These are phyloP conservation scores for Betta splendens DNA, from an alignment of 2,797 vertebrate species.

Conservation along the genomic window DNA sequence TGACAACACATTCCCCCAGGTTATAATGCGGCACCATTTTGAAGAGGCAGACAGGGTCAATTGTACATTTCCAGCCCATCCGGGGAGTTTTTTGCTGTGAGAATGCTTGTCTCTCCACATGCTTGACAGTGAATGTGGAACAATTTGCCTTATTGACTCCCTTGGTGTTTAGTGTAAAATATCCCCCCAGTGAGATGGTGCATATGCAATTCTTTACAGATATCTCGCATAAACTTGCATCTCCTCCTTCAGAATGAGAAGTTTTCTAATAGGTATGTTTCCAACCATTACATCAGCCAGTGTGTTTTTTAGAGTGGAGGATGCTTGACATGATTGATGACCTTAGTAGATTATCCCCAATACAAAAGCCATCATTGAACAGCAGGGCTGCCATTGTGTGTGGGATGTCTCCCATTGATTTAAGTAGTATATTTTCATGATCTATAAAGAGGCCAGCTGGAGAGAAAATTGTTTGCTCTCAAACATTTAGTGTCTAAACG, in stretches of 20 bases:
- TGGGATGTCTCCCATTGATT: slow-evolving; percentile 82
- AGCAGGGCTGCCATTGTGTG: slow-evolving; percentile 79
- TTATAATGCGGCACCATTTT: slow-evolving; percentile 88
- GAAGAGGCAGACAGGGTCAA: slow-evolving; percentile 83
- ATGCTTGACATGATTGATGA: slow-evolving; percentile 79
- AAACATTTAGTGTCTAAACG: slow-evolving; percentile 76
- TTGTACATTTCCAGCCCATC: slow-evolving; percentile 84
- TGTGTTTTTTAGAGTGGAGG: slow-evolving; percentile 42
- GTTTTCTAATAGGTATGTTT: slow-evolving; percentile 46
- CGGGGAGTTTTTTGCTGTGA: slow-evolving; percentile 78
- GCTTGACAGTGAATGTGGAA: slow-evolving; percentile 71
- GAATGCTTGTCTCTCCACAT: slow-evolving; percentile 71
- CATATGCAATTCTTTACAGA: slow-evolving; percentile 34
- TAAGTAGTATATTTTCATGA: slow-evolving; percentile 82
- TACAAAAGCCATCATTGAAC: slow-evolving; percentile 79
- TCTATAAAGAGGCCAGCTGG: slow-evolving; percentile 82
- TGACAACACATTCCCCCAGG: slow-evolving; percentile 93
- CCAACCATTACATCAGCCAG: slow-evolving; percentile 50
- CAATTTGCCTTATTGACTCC: slow-evolving; percentile 66
- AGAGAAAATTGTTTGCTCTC: slow-evolving; percentile 79
- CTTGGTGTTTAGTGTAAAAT: slow-evolving; percentile 45
- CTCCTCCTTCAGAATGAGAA: slow-evolving; percentile 34
- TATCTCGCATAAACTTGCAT: slow-evolving; percentile 15
- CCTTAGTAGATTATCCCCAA: slow-evolving; percentile 78
- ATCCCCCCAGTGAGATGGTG: slow-evolving; percentile 23